Percentiles rank a stretch among this genome's conserved stretches.
Evolutionary conservation across 1,140 invertebrate genomes (phyloP).

Genomic region (Orchesella cincta): DNA sequence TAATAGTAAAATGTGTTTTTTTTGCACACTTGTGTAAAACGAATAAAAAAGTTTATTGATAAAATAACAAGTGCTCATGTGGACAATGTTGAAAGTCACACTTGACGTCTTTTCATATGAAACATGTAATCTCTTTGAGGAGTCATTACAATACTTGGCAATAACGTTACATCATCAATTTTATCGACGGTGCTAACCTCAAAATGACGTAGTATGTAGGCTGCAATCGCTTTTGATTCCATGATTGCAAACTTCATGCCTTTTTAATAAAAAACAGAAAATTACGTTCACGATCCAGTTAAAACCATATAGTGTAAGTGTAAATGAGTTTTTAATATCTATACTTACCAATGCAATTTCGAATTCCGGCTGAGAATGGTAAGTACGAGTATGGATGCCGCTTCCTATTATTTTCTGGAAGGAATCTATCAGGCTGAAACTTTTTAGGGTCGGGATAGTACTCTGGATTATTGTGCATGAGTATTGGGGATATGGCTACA

Average conservation of each 20-base stretch:
- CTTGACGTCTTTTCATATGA: background rate
- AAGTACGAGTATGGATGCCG: background rate
- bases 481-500: background rate
- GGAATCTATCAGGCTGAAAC: conserved; percentile 1
- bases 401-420: background rate
- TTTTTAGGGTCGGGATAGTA: background rate
- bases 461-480: background rate
- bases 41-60: background rate
- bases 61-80: too few species aligned
- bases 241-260: background rate
- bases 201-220: background rate
- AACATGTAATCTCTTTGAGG: background rate
- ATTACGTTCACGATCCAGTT: background rate
- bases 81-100: too few species aligned
- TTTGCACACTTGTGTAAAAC: background rate
- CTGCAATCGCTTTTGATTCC: background rate
- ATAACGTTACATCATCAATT: background rate
- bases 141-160: background rate
- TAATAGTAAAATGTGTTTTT: too few species aligned
- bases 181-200: background rate
- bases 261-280: conserved; percentile 2
- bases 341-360: conserved; percentile 12
- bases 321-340: too few species aligned
- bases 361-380: background rate
- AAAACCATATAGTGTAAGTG: too few species aligned